Evolutionary conservation across 2,113 vertebrate species (phyloP).

Genomic region (Suricata suricatta): DNA sequence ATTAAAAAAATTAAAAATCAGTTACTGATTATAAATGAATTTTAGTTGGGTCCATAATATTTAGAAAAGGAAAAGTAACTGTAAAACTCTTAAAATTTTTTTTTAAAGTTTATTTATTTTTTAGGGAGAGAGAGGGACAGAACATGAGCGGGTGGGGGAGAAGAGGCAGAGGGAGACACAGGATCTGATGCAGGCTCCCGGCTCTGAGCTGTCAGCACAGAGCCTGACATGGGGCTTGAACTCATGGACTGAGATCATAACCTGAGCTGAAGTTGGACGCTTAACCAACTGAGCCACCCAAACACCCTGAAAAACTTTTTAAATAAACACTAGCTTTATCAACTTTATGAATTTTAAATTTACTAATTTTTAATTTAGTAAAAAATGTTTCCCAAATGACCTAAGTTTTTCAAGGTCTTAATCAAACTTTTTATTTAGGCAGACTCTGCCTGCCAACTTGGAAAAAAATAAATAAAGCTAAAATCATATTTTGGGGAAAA

Average conservation of each 20-base stretch:
- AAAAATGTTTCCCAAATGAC: background rate
- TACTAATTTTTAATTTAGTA: background rate
- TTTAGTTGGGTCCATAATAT: background rate
- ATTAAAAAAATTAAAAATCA: background rate
- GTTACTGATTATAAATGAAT: background rate
- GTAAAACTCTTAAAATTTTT: background rate
- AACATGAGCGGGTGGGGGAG: no score
- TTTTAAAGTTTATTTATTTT: no score
- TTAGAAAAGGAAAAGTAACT: background rate
- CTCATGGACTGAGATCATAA: no score
- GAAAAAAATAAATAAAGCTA: conserved; percentile 25
- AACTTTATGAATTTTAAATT: background rate
- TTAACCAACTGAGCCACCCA: no score
- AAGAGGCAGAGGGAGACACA: no score
- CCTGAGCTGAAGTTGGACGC: no score
- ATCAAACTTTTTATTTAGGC: background rate
- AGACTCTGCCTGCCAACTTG: background rate
- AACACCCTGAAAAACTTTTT: background rate
- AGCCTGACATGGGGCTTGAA: no score
- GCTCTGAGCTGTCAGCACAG: no score
- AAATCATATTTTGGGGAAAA: background rate
- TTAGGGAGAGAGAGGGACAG: no score
- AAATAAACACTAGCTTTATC: conserved; percentile 14
- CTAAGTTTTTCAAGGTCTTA: background rate
- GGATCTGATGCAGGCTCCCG: no score